phyloP scores from a whole-genome alignment of 2,888 invertebrate genomes.

The Brachypalpus laphriformis region DNA sequence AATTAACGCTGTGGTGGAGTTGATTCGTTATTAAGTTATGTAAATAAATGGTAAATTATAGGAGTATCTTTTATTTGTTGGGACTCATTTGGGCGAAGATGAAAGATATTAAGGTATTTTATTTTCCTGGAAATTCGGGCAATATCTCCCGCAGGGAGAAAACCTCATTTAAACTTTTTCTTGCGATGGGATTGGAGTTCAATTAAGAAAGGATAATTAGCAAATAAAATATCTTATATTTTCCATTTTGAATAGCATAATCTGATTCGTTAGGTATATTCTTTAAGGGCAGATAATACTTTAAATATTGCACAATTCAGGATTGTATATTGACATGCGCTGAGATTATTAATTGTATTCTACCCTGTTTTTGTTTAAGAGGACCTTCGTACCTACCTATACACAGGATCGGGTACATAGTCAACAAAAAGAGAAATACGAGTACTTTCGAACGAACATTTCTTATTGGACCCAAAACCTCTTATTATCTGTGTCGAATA shows the following conservation, averaged over 20 bases:
- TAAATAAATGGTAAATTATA: constrained; percentile 38
- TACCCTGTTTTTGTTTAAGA: no score
- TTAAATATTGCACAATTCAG: not conserved
- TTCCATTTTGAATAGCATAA: not conserved
- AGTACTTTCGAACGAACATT: no score
- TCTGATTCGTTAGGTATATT: not conserved
- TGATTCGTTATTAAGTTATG: constrained; percentile 25
- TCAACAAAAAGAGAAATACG: no score
- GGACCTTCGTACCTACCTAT: no score
- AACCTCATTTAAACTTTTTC: not conserved
- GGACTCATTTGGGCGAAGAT: not conserved
- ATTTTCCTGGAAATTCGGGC: no score
- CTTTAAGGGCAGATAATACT: not conserved
- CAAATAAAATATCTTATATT: not conserved
- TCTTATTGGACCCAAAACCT: no score
- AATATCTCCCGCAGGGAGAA: not conserved
- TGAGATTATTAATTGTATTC: no score
- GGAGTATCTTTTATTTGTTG: not conserved
- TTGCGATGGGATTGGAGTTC: not conserved
- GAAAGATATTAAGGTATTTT: not conserved
- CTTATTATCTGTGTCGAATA: no score
- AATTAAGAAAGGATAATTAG: not conserved
- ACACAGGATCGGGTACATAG: no score
- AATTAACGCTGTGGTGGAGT: not conserved
- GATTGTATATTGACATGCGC: not conserved